Evolutionary conservation across 2,888 invertebrate species (phyloP), one percentile per base, ranked within the genome.

Genomic region (Neoscelio sp.): DNA sequence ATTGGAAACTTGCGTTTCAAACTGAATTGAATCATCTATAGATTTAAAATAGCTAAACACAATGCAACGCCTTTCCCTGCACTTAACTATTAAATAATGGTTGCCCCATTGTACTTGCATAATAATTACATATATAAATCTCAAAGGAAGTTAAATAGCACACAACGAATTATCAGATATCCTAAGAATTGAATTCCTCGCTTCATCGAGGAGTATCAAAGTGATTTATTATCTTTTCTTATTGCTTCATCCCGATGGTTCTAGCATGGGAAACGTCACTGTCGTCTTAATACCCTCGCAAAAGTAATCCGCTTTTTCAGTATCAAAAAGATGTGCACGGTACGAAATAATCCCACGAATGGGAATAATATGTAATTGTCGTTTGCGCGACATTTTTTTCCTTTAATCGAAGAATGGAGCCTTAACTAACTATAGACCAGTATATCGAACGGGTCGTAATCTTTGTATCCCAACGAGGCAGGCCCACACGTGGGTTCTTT

Each of bases 311-410:
- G 17, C 20, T 46, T 10, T 4, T 52, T 46, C 26, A 40, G 28
- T 8, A 44, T 35, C 18, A 23, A 18, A 12, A 23, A 17, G 48
- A 46, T 50, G 50, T 50, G 28, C 20, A n/a, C 10, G 17, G 33
- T 13, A 2, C 62, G 68, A 48, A 74, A 80, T 81, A 80, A 80
- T 73, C 71, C 67, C 26, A 38, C 82, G 82, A 86, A 85, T 84
- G 68, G 85, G 85, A 86, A 86, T 86, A 86, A 87, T 87, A 83
- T 87, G 83, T 86, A 87, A 87, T 87, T 87, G 85, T 85, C 84
- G 77, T 44, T 60, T 79, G 64, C 74, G 58, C 71, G 80, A 78
- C 73, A 70, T 76, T 71, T 84, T 82, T 33, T 54, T n/a, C n/a
- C 7, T 46, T 46, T 18, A 15, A 35, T 78, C 80, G 82, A 84